phyloP scores from a whole-genome alignment of 1,140 invertebrate species.

The Drosophila sulfurigaster region DNA sequence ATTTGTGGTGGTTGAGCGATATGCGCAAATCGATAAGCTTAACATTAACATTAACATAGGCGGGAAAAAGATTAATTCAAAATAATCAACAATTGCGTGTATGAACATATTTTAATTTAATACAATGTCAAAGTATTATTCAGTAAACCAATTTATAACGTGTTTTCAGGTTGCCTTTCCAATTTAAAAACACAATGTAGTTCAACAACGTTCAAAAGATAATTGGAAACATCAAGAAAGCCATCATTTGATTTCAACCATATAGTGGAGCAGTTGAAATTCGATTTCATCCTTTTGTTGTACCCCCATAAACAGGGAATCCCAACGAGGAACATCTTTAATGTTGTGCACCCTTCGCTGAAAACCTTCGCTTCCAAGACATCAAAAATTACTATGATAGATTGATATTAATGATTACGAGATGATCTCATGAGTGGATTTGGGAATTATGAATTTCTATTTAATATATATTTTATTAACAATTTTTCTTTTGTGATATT shows the following conservation, averaged over 20 bases:
- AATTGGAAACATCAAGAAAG: too few relatives aligned
- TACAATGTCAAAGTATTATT: too few relatives aligned
- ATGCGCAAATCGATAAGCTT: not conserved
- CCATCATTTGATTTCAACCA: not conserved
- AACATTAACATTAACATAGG: not conserved
- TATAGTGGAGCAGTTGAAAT: not conserved
- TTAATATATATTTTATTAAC: conserved; percentile 29
- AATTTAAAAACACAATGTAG: too few relatives aligned
- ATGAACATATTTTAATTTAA: too few relatives aligned
- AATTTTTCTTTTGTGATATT: conserved; percentile 7
- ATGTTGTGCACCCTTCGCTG: not conserved
- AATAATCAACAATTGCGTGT: not conserved
- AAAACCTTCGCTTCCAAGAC: not conserved
- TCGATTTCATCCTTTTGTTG: not conserved
- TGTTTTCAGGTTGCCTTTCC: too few relatives aligned
- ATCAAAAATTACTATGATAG: conserved; percentile 30
- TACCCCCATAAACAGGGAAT: too few relatives aligned
- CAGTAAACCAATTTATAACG: too few relatives aligned
- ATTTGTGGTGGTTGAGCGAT: conserved; percentile 12
- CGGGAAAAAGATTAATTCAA: not conserved
- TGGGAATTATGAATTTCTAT: conserved; percentile 19
- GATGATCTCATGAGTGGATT: conserved; percentile 21
- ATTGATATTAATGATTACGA: conserved; percentile 17
- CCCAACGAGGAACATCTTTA: not conserved
- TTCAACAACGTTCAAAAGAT: too few relatives aligned